Evolutionary conservation across 2,888 invertebrate genomes (phyloP).

Genomic region (Nymphalis urticae): DNA sequence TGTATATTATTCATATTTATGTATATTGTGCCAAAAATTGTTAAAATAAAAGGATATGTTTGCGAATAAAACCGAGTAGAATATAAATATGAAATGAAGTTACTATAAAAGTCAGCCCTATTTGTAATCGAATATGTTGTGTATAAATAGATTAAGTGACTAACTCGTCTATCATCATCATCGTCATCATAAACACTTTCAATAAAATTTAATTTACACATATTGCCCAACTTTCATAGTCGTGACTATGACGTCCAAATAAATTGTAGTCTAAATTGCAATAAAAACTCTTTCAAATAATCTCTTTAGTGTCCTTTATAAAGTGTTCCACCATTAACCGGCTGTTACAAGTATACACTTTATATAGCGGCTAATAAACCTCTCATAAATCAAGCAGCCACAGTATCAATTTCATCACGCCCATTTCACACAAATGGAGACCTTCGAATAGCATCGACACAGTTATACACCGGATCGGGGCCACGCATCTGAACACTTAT

Average conservation of each 20-base stretch:
- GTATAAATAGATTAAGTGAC: no score
- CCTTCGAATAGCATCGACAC: constrained; percentile 43
- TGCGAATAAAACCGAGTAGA: no score
- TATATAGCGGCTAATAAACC: constrained; percentile 8
- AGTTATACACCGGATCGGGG: constrained; percentile 43
- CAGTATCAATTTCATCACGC: constrained; percentile 40
- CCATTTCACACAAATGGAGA: constrained; percentile 41
- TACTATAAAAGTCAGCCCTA: no score
- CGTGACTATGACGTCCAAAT: background rate
- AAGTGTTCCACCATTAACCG: constrained; percentile 8
- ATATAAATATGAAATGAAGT: no score
- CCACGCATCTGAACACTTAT: constrained; percentile 43
- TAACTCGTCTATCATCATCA: no score
- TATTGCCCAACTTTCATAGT: no score
- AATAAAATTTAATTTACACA: no score
- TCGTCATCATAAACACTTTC: no score
- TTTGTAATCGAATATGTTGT: no score
- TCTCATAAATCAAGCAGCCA: constrained; percentile 21
- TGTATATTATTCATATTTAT: no score
- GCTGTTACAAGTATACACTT: constrained; percentile 15
- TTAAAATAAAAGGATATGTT: no score
- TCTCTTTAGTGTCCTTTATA: background rate
- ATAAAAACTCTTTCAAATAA: background rate
- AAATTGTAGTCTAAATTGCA: background rate
- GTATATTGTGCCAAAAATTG: no score